Base-by-base conservation (phyloP, 2,888 invertebrate species). In the Enchytraeus crypticus region DNA sequence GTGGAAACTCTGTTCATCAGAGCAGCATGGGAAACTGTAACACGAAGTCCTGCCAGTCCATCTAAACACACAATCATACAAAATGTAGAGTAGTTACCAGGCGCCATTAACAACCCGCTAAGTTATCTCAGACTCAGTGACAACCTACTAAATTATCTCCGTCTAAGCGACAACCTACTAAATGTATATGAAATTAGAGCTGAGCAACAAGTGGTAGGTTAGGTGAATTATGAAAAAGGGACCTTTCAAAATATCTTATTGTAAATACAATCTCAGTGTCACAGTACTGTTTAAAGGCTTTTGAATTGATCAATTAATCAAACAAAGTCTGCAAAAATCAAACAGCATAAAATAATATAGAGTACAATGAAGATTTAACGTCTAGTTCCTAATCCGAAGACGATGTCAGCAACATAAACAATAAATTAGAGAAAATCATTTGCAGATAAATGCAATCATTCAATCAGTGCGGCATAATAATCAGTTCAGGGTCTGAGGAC, bases 11-110 rank as follows among this genome's bases (percentile, higher is more conserved):
- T 59, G 5, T 69, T 69, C 2, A 68, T 67, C 51, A 71, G 64
- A 4, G 67, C 70, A 46, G 71, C 75, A 65, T 69, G 70, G 0
- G 73, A 71, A 27, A 69, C 64, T 45, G 70, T 65, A 18, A 74
- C 66, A 45, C 67, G 59, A 5, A 73, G 53, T 26, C 63, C 67
- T 26, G 62, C 62, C 23, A 75, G 59, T 26, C 64, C 63, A 59
- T 72, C 74, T 74, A 67, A 18, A 66, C 59, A 57, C 55, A n/a
- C 59, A n/a, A n/a, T n/a, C n/a, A n/a, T n/a, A n/a, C n/a, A n/a
- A n/a, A n/a, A n/a, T n/a, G n/a, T n/a, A n/a, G n/a, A n/a, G n/a
- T n/a, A n/a, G n/a, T n/a, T n/a, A n/a, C n/a, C n/a, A n/a, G n/a
- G n/a, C n/a, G n/a, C n/a, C n/a, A n/a, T n/a, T n/a, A n/a, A n/a